Conservation (phyloP, 2,113 vertebrate species). For the Stercorarius parasiticus region DNA sequence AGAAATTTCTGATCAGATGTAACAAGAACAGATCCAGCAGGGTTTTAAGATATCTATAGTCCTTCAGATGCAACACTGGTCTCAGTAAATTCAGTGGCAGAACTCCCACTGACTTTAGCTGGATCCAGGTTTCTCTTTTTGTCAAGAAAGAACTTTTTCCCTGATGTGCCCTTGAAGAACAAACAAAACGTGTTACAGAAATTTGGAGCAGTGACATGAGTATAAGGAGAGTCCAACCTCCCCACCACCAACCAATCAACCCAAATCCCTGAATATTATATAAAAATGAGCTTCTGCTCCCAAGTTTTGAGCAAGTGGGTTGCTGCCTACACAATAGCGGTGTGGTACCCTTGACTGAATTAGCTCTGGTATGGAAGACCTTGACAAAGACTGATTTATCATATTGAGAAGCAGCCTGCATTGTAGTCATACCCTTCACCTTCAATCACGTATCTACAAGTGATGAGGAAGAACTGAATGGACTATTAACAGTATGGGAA, state of each 20-base stretch:
- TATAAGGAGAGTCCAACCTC: background rate
- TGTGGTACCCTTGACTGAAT: background rate
- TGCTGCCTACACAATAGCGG: background rate
- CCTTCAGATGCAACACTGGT: background rate
- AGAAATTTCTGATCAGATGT: background rate
- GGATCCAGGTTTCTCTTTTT: background rate
- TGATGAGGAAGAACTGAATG: background rate
- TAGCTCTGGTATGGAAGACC: background rate
- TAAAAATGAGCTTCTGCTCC: background rate
- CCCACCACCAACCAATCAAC: background rate
- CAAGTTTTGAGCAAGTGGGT: background rate
- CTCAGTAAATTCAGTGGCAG: background rate
- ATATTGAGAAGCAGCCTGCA: background rate
- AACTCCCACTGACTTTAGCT: background rate
- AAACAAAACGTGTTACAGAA: background rate
- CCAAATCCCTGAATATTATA: background rate
- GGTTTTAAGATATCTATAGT: background rate
- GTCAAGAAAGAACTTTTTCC: background rate
- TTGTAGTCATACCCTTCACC: background rate
- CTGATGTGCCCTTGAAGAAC: background rate
- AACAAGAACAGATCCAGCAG: background rate
- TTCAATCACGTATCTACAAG: background rate
- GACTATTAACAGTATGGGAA: background rate
- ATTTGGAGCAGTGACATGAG: background rate
- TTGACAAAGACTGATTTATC: background rate